A percentile compares a stretch with the other conserved stretches of the same genome.
These are phyloP conservation scores for Bucco capensis DNA, from an alignment of 2,113 vertebrate species.

Conservation along the genomic window DNA sequence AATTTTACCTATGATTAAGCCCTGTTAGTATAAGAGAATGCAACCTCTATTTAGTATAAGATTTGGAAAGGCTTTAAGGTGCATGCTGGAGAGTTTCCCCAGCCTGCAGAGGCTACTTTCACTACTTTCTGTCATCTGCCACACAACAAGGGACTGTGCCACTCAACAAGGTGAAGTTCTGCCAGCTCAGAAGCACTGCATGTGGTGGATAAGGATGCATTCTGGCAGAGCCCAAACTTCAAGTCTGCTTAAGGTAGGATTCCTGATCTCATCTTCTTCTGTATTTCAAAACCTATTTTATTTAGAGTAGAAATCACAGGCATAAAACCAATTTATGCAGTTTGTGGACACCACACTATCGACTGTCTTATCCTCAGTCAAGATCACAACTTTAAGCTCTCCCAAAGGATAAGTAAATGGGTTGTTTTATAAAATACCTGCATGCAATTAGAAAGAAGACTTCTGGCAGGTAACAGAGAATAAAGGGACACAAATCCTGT, in stretches of 20 bases:
- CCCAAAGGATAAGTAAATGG: neutral
- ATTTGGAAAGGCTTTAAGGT: neutral
- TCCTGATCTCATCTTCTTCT: neutral
- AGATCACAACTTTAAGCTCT: neutral
- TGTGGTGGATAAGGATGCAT: neutral
- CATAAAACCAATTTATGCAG: neutral
- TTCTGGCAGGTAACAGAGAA: neutral
- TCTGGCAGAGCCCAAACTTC: neutral
- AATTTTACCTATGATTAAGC: neutral
- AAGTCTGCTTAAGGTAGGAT: neutral
- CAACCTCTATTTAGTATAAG: neutral
- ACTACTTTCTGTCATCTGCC: neutral
- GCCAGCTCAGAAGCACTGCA: neutral
- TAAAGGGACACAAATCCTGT: neutral
- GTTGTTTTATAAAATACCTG: neutral
- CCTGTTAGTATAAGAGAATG: neutral
- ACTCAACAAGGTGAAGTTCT: neutral
- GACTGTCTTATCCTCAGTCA: neutral
- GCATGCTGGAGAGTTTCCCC: neutral
- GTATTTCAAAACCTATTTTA: neutral
- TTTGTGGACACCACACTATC: neutral
- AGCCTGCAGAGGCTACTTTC: no score
- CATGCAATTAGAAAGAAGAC: neutral
- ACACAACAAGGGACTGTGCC: neutral
- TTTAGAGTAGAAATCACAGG: neutral